Percentiles rank a stretch among this genome's conserved stretches.
phyloP scores from a whole-genome alignment of 2,113 vertebrate species.

The Nannospalax galili region DNA sequence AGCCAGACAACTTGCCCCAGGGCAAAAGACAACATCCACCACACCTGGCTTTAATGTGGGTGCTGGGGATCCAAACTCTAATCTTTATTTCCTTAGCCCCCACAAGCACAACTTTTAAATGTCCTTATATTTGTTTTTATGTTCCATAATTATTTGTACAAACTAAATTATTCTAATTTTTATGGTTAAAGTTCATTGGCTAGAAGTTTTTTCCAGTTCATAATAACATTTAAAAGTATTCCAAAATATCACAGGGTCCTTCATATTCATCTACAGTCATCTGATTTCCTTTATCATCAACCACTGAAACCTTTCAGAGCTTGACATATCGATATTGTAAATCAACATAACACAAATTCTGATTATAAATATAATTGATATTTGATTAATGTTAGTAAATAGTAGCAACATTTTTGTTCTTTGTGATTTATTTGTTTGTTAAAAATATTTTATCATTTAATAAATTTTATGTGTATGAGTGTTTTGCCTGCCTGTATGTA shows the following conservation, averaged over 20 bases:
- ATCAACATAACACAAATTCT: background rate
- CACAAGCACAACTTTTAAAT: background rate
- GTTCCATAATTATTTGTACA: background rate
- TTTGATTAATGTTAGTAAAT: conserved; percentile 6
- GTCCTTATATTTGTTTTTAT: background rate
- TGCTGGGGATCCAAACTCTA: too few species aligned
- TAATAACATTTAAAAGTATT: background rate
- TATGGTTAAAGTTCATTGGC: background rate
- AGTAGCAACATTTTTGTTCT: background rate
- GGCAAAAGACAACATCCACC: too few species aligned
- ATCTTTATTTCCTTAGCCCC: too few species aligned
- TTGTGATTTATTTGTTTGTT: background rate
- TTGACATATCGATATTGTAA: background rate
- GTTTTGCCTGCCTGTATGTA: too few species aligned
- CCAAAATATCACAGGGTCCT: background rate
- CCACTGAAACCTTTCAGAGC: background rate
- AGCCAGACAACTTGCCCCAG: too few species aligned
- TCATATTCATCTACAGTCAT: background rate
- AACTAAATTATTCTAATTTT: background rate
- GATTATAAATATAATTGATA: background rate
- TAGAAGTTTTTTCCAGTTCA: background rate
- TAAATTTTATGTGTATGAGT: too few species aligned
- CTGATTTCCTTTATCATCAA: background rate
- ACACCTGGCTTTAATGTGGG: too few species aligned
- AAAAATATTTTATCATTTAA: too few species aligned